A percentile compares a stretch with the other conserved stretches of the same genome.
phyloP scores from a whole-genome alignment of 2,888 invertebrate species.

The Dendrolimus houi region DNA sequence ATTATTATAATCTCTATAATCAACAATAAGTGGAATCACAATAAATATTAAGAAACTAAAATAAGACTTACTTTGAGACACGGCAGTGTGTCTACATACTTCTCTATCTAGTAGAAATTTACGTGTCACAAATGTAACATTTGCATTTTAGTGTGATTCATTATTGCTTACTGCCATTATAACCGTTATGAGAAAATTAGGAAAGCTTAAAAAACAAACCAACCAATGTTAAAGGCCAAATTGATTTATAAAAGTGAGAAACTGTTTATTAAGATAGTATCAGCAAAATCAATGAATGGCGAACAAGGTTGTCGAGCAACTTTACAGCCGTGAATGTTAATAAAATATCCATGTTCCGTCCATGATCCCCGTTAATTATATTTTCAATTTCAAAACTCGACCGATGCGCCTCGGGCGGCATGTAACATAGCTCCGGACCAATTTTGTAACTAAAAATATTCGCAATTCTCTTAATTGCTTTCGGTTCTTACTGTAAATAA shows the following conservation, averaged over 20 bases:
- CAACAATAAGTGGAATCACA: too few relatives aligned
- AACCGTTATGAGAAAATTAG: constrained; percentile 18
- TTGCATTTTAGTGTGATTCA: constrained; percentile 45
- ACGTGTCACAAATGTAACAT: constrained; percentile 28
- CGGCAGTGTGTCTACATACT: too few relatives aligned
- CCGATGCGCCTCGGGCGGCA: constrained; percentile 35
- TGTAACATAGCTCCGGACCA: constrained; percentile 26
- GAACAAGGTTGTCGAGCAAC: not conserved
- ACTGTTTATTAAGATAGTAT: too few relatives aligned
- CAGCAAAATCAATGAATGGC: too few relatives aligned
- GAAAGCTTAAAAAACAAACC: not conserved
- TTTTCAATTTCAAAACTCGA: constrained; percentile 60
- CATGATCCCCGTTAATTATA: constrained; percentile 50
- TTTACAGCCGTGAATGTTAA: not conserved
- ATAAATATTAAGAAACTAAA: too few relatives aligned
- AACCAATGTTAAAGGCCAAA: too few relatives aligned
- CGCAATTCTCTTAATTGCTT: constrained; percentile 20
- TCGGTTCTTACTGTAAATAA: not conserved
- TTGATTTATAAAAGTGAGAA: too few relatives aligned
- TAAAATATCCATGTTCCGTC: not conserved
- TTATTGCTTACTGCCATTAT: constrained; percentile 35
- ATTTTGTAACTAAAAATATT: constrained; percentile 36
- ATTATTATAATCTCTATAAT: too few relatives aligned
- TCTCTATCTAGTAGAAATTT: constrained; percentile 23
- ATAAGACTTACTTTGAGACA: too few relatives aligned